Percentiles rank a stretch among this genome's conserved stretches.
These are phyloP conservation scores for Bembecia ichneumoniformis DNA, from an alignment of 2,888 invertebrate genomes.

Conservation along the genomic window DNA sequence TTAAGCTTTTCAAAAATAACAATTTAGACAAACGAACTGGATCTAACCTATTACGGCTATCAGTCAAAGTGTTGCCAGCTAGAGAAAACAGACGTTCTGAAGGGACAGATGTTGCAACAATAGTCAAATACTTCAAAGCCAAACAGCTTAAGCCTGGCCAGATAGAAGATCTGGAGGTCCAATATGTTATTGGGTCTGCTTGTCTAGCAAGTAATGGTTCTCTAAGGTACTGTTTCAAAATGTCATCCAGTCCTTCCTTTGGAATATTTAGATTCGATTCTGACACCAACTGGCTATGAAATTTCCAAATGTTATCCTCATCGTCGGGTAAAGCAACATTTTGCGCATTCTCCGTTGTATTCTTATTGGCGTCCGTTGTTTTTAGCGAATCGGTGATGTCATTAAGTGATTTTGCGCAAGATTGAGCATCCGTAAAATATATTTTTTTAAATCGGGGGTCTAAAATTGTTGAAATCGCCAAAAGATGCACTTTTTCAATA, in stretches of 20 bases:
- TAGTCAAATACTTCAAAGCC: no score
- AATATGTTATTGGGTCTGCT: background rate
- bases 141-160: background rate
- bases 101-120: background rate
- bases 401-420: no score
- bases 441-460: no score
- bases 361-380: no score
- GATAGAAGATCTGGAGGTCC: background rate
- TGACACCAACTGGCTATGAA: background rate
- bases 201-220: background rate
- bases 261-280: background rate
- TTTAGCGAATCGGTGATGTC: no score
- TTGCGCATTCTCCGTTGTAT: no score
- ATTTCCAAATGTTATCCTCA: no score
- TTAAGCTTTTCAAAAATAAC: background rate
- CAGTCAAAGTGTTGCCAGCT: background rate
- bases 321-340: no score
- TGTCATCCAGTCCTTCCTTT: background rate
- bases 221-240: background rate
- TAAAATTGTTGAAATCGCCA: no score
- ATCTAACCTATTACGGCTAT: background rate
- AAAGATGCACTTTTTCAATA: no score
- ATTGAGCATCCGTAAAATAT: no score
- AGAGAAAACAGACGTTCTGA: background rate
- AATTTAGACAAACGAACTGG: background rate